Conservation (phyloP, 2,888 invertebrate genomes). For the Mantis religiosa region DNA sequence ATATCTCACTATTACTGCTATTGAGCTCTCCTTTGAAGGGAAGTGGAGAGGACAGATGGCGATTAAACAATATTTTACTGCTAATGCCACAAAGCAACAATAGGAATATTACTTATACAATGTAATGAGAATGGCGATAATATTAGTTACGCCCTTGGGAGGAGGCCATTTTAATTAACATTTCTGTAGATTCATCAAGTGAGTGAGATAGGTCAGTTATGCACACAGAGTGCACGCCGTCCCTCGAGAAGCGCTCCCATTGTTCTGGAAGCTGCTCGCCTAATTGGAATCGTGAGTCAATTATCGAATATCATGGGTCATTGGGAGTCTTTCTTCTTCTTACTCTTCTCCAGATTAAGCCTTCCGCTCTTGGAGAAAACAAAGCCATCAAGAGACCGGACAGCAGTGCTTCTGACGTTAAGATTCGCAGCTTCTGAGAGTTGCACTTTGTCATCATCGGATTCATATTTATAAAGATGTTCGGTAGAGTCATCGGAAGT, state of each 20-base stretch:
- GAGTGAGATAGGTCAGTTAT: not conserved
- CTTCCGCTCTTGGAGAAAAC: not conserved
- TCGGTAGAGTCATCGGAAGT: too few relatives aligned
- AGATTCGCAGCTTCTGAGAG: not conserved
- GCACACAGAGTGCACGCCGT: not conserved
- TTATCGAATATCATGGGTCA: constrained; percentile 3
- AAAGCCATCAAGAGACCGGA: not conserved
- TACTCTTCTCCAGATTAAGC: not conserved
- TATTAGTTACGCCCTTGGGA: not conserved
- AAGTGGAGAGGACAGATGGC: not conserved
- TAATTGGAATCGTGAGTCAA: constrained; percentile 10
- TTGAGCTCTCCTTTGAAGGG: not conserved
- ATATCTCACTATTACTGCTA: too few relatives aligned
- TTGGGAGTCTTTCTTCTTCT: not conserved
- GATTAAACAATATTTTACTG: not conserved
- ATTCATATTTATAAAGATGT: too few relatives aligned
- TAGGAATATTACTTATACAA: not conserved
- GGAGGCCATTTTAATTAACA: not conserved
- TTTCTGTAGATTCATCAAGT: not conserved
- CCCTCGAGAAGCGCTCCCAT: not conserved
- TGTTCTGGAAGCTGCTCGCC: not conserved
- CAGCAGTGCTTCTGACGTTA: not conserved
- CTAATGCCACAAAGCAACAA: not conserved
- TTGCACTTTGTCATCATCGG: not conserved
- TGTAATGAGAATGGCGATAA: not conserved